phyloP scores from a whole-genome alignment of 2,888 invertebrate species.

The Agrochola circellaris region DNA sequence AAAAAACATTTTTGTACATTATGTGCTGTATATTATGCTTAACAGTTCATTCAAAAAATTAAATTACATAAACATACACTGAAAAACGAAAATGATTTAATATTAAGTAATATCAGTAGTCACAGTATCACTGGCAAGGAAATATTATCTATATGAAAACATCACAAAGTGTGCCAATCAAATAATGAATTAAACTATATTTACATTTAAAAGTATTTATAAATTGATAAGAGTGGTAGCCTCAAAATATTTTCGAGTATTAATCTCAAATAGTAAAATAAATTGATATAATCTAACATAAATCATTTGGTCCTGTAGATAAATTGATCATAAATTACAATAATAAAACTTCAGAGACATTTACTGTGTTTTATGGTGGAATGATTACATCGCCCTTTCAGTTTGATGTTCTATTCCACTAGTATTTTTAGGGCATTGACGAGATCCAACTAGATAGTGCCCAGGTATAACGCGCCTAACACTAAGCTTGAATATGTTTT shows the following conservation, averaged over 20 bases:
- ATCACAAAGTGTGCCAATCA: slow-evolving; percentile 57
- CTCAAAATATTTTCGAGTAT: slow-evolving; percentile 62
- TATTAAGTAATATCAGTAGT: slow-evolving; percentile 66
- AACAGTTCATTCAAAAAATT: slow-evolving; percentile 37
- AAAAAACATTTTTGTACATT: slow-evolving; percentile 54
- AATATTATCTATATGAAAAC: slow-evolving; percentile 63
- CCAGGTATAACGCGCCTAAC: neutral
- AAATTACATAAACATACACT: slow-evolving; percentile 65
- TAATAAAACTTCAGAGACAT: slow-evolving; percentile 17
- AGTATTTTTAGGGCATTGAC: slow-evolving; percentile 1
- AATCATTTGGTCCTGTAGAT: slow-evolving; percentile 46
- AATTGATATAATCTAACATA: slow-evolving; percentile 37
- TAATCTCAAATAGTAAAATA: slow-evolving; percentile 60
- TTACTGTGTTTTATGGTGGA: slow-evolving; percentile 8
- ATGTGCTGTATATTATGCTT: slow-evolving; percentile 57
- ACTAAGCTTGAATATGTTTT: slow-evolving; percentile 6
- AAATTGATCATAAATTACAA: slow-evolving; percentile 25
- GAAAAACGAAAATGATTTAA: slow-evolving; percentile 42
- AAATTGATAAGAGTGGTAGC: slow-evolving; percentile 65
- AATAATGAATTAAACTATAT: slow-evolving; percentile 59
- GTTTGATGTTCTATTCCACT: neutral
- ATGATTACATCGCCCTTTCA: slow-evolving; percentile 20
- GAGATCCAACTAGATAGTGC: neutral
- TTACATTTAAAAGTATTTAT: slow-evolving; percentile 58
- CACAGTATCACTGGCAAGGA: slow-evolving; percentile 81